A percentile compares a stretch with the other conserved stretches of the same genome.
Evolutionary conservation across 2,113 vertebrate species (phyloP).

Genomic region (Silurus meridionalis): DNA sequence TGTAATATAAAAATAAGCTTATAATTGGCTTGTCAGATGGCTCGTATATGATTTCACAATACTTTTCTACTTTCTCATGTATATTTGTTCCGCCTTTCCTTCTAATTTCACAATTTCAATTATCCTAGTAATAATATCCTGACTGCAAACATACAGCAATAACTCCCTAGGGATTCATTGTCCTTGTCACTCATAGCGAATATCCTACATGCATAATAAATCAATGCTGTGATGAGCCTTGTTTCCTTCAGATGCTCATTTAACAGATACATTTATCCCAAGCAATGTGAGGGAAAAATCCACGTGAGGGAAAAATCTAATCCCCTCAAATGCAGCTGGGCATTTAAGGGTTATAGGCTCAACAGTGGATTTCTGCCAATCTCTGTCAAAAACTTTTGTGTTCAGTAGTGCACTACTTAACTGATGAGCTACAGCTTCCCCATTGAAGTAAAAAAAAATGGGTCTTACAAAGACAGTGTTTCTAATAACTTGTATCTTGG

Average conservation of each 20-base stretch:
- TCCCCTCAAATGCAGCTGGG: not conserved
- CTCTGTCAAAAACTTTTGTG: slow-evolving; percentile 2
- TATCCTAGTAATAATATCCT: slow-evolving; percentile 26
- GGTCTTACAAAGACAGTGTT: not conserved
- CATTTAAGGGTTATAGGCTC: not conserved
- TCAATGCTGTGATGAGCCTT: slow-evolving; percentile 24
- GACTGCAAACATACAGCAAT: slow-evolving; percentile 11
- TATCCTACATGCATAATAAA: slow-evolving; percentile 31
- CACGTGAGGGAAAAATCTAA: not conserved
- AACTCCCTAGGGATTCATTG: slow-evolving; percentile 13
- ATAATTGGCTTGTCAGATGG: not conserved
- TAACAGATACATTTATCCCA: not conserved
- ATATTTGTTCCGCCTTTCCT: not conserved
- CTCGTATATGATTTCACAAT: not conserved
- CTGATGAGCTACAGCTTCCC: not conserved
- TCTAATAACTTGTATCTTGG: slow-evolving; percentile 8
- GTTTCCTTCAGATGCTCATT: slow-evolving; percentile 10
- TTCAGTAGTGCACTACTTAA: not conserved
- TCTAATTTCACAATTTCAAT: not conserved
- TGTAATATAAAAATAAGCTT: not conserved
- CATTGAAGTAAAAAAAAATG: slow-evolving; percentile 26
- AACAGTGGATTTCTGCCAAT: not conserved
- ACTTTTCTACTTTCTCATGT: not conserved
- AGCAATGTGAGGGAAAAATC: not conserved
- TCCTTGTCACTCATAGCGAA: slow-evolving; percentile 25